A percentile compares a stretch with the other conserved stretches of the same genome.
These are phyloP conservation scores for Zaprionus ornatus DNA, from an alignment of 1,140 invertebrate genomes.

Conservation along the genomic window DNA sequence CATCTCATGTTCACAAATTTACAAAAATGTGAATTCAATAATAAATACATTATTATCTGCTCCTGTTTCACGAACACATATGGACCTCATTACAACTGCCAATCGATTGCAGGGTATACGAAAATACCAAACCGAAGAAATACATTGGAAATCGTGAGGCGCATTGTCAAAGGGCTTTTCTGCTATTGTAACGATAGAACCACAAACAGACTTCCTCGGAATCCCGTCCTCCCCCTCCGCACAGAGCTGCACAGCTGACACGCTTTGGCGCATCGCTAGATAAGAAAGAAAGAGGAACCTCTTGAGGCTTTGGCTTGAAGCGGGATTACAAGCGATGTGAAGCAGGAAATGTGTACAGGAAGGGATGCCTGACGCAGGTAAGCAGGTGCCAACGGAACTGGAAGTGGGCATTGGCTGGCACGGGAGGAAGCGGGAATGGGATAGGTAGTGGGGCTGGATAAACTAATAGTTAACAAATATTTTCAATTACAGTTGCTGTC, in stretches of 20 bases:
- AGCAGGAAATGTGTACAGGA: constrained; percentile 57
- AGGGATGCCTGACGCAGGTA: constrained; percentile 62
- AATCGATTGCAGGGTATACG: not conserved
- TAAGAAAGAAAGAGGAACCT: constrained; percentile 62
- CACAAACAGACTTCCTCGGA: constrained; percentile 25
- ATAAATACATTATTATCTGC: too few relatives aligned
- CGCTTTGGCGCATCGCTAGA: constrained; percentile 74
- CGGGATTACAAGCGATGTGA: constrained; percentile 60
- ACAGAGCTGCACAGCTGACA: constrained; percentile 54
- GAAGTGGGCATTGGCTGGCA: constrained; percentile 2
- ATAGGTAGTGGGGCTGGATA: constrained; percentile 6
- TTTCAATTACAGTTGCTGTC: constrained; percentile 80
- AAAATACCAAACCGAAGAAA: constrained; percentile 37
- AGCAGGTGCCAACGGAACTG: constrained; percentile 21
- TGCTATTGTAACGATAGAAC: constrained; percentile 56
- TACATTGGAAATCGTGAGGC: constrained; percentile 57
- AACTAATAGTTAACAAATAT: constrained; percentile 79
- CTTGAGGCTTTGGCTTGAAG: constrained; percentile 64
- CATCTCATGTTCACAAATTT: too few relatives aligned
- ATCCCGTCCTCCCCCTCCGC: not conserved
- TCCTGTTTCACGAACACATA: too few relatives aligned
- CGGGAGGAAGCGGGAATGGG: not conserved
- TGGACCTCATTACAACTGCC: not conserved
- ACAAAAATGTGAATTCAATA: too few relatives aligned
- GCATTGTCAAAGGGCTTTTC: constrained; percentile 75